A percentile compares a stretch with the other conserved stretches of the same genome.
phyloP scores from a whole-genome alignment of 2,797 vertebrate species.

The Parotocinclus haroldoi region DNA sequence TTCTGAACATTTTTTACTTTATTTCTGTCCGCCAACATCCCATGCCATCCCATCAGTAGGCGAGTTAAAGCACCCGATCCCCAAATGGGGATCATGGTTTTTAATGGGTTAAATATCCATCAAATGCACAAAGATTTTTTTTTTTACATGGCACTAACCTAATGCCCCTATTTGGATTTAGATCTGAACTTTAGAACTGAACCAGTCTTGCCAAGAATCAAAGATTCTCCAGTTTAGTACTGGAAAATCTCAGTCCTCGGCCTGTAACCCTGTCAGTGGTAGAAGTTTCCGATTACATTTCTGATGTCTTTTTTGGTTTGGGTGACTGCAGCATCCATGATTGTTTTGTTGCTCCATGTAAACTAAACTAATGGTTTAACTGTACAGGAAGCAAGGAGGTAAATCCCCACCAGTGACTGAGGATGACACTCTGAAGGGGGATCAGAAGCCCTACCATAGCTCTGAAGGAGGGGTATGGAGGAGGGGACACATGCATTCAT shows the following conservation, averaged over 20 bases:
- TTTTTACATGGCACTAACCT: too few species aligned
- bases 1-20: too few species aligned
- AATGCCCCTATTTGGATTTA: too few species aligned
- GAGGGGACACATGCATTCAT: constrained; percentile 30
- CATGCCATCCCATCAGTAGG: too few species aligned
- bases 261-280: not conserved
- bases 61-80: too few species aligned
- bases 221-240: too few species aligned
- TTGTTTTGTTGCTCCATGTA: constrained; percentile 10
- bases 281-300: not conserved
- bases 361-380: not conserved
- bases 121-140: too few species aligned
- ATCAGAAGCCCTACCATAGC: constrained; percentile 32
- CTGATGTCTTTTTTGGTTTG: not conserved
- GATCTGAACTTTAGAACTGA: not conserved
- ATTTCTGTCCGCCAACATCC: too few species aligned
- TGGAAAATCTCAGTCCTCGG: too few species aligned
- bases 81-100: too few species aligned
- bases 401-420: constrained; percentile 27
- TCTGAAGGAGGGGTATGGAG: constrained; percentile 4
- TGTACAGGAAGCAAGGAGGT: not conserved
- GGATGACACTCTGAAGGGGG: constrained; percentile 22
- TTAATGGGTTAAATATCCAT: too few species aligned
- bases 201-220: not conserved
- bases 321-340: constrained; percentile 12